These are phyloP conservation scores for Erebia ligea DNA, from an alignment of 2,888 invertebrate species.

Conservation along the genomic window DNA sequence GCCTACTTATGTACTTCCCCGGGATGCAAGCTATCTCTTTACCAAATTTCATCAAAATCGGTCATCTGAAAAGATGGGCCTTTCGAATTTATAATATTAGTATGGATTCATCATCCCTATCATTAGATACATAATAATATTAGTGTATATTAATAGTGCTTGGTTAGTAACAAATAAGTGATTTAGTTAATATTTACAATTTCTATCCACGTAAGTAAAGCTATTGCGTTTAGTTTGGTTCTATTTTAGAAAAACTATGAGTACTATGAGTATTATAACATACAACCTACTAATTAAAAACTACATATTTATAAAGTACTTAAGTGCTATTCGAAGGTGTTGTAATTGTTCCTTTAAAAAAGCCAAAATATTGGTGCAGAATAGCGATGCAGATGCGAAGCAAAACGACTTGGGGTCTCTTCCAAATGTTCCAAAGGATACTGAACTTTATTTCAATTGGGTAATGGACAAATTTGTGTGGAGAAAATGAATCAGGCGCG, in stretches of 20 bases:
- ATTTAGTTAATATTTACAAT: constrained; percentile 27
- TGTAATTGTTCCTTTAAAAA: neutral
- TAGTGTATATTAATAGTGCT: neutral
- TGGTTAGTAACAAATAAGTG: constrained; percentile 20
- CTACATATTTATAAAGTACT: neutral
- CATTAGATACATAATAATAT: neutral
- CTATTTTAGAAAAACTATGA: constrained; percentile 2
- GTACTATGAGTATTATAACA: constrained; percentile 1
- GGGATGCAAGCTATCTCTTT: no score
- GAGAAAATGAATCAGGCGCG: neutral
- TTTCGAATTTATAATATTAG: no score
- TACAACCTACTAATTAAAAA: neutral
- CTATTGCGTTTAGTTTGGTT: constrained; percentile 39
- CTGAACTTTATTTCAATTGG: neutral
- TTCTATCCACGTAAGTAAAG: constrained; percentile 30
- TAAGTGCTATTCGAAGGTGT: neutral
- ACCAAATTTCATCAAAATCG: no score
- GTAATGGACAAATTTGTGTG: neutral
- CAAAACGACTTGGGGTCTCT: neutral
- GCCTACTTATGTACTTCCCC: no score
- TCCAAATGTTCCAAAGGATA: neutral
- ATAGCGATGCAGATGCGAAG: neutral
- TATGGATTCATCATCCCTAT: no score
- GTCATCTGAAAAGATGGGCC: no score
- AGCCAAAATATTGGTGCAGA: neutral